Evolutionary conservation across 1,140 invertebrate genomes (phyloP).

Genomic region (Brachionus rubens): DNA sequence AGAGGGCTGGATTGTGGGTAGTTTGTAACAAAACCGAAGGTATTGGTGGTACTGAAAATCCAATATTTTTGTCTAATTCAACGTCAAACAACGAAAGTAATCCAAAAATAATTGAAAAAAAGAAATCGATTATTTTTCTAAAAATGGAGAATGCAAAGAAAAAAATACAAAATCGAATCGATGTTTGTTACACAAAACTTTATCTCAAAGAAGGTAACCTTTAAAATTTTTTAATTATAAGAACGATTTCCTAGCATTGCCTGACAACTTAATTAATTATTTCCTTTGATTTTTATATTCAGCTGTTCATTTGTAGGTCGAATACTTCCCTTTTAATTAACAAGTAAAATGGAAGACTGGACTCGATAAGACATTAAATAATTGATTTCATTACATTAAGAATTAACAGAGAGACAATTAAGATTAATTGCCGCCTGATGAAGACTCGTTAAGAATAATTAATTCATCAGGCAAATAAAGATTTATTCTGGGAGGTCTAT

Average conservation of each 20-base stretch:
- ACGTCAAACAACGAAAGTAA: neutral
- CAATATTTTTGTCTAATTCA: neutral
- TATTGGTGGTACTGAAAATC: neutral
- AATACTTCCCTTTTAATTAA: neutral
- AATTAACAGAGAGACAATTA: no score
- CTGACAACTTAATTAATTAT: neutral
- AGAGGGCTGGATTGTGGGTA: slow-evolving; percentile 30
- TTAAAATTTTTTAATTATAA: neutral
- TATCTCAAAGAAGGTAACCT: slow-evolving; percentile 16
- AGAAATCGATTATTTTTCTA: neutral
- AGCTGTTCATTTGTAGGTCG: neutral
- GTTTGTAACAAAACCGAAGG: slow-evolving; percentile 15
- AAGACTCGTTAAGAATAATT: neutral
- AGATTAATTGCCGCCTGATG: no score
- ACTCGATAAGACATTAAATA: no score
- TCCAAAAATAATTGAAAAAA: neutral
- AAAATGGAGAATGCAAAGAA: neutral
- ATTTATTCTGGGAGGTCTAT: no score
- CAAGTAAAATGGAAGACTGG: no score
- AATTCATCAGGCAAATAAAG: neutral
- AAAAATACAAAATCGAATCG: slow-evolving; percentile 5
- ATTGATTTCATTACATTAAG: no score
- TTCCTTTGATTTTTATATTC: neutral
- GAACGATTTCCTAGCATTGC: neutral
- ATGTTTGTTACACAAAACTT: slow-evolving; percentile 5